phyloP scores from a whole-genome alignment of 1,140 invertebrate genomes.

The Papilio helenus region DNA sequence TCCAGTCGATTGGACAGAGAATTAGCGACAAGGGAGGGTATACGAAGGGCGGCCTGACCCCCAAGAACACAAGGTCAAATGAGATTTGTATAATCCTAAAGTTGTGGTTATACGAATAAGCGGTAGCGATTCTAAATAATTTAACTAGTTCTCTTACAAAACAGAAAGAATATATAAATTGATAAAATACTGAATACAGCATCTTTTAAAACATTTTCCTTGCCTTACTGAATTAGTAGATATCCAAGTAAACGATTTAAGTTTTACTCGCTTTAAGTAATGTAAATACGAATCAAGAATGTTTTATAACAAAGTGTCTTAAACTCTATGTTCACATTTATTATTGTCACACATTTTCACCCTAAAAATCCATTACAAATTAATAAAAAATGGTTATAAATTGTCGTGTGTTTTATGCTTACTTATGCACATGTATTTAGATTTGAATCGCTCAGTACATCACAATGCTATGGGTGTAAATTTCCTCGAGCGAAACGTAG shows the following conservation, averaged over 20 bases:
- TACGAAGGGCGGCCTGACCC: slow-evolving; percentile 30
- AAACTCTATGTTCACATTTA: too few relatives aligned
- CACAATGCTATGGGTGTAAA: neutral
- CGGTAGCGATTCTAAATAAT: slow-evolving; percentile 15
- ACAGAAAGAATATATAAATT: neutral
- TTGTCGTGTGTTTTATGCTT: neutral
- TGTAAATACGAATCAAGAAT: too few relatives aligned
- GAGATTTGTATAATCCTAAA: slow-evolving; percentile 3
- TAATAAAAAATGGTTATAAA: neutral
- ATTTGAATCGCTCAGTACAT: neutral
- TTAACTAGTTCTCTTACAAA: neutral
- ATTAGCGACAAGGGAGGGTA: neutral
- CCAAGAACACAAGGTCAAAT: slow-evolving; percentile 31
- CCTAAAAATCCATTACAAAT: too few relatives aligned
- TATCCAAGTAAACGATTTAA: too few relatives aligned
- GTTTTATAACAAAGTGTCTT: too few relatives aligned
- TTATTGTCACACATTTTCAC: too few relatives aligned
- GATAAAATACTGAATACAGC: neutral
- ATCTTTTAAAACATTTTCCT: neutral
- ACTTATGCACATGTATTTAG: neutral
- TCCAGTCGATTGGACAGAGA: neutral
- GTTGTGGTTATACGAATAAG: neutral
- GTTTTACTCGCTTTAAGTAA: too few relatives aligned
- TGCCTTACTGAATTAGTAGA: too few relatives aligned
- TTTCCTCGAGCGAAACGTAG: slow-evolving; percentile 7